These are phyloP conservation scores for Calyptommatus sinebrachiatus DNA, from an alignment of 2,113 vertebrate genomes.

Conservation along the genomic window DNA sequence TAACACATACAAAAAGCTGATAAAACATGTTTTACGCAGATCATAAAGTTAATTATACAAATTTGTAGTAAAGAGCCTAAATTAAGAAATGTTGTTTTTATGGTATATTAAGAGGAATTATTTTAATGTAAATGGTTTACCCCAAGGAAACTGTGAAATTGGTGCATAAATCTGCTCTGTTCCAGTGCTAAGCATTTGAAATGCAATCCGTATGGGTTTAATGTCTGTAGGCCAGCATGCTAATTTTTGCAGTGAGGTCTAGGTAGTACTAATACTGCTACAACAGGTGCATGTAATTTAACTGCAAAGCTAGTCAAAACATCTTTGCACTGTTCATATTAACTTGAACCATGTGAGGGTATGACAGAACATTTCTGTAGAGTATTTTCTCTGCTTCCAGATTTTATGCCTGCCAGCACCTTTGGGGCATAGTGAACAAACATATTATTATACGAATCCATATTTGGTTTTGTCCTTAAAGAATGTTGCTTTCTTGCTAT, in stretches of 20 bases:
- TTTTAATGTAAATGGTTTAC: slow-evolving; percentile 65
- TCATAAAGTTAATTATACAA: slow-evolving; percentile 63
- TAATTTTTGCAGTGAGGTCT: slow-evolving; percentile 40
- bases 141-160: slow-evolving; percentile 74
- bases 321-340: slow-evolving; percentile 69
- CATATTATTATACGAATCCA: slow-evolving; percentile 15
- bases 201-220: slow-evolving; percentile 41
- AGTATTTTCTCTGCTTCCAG: background rate
- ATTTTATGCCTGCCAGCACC: slow-evolving; percentile 4
- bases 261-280: slow-evolving; percentile 51
- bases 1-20: slow-evolving; percentile 51
- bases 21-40: slow-evolving; percentile 60
- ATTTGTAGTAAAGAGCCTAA: slow-evolving; percentile 61
- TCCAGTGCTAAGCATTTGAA: slow-evolving; percentile 61
- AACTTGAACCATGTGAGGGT: slow-evolving; percentile 71
- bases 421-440: slow-evolving; percentile 21
- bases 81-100: slow-evolving; percentile 64
- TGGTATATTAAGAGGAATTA: slow-evolving; percentile 60
- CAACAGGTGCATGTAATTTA: slow-evolving; percentile 73
- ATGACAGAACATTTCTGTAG: background rate
- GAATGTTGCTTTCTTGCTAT: slow-evolving; percentile 15
- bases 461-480: slow-evolving; percentile 28
- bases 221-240: background rate
- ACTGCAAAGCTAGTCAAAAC: slow-evolving; percentile 61
- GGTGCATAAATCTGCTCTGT: slow-evolving; percentile 70